phyloP scores from a whole-genome alignment of 1,140 invertebrate species.

The Lepeophtheirus salmonis region DNA sequence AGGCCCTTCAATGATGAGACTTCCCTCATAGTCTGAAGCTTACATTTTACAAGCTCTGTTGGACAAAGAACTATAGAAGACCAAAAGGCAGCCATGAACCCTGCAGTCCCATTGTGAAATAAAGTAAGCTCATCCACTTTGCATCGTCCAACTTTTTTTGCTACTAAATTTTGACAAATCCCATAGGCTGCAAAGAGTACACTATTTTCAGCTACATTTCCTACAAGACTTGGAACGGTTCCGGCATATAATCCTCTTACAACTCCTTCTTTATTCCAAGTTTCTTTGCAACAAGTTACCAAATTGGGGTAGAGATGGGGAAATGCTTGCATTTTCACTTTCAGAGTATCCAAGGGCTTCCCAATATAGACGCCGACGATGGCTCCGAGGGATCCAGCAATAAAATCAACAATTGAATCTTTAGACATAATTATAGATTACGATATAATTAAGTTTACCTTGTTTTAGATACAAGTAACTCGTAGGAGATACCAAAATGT shows the following conservation, averaged over 20 bases:
- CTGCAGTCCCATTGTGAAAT: constrained; percentile 68
- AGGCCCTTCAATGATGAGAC: constrained; percentile 28
- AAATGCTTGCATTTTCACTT: constrained; percentile 99
- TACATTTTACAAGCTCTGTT: constrained; percentile 93
- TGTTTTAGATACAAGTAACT: neutral
- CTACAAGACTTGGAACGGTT: constrained; percentile 69
- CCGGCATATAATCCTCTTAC: constrained; percentile 60
- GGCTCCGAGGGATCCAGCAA: constrained; percentile 37
- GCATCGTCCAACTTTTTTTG: constrained; percentile 29
- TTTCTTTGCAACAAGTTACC: constrained; percentile 46
- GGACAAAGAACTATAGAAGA: constrained; percentile 88
- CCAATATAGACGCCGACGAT: constrained; percentile 83
- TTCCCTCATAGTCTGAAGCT: constrained; percentile 85
- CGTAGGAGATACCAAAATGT: constrained; percentile 3
- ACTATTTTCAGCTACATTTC: constrained; percentile 94
- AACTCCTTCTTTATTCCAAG: constrained; percentile 52
- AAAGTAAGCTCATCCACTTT: constrained; percentile 49
- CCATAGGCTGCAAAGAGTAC: constrained; percentile 93
- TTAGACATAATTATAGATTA: too few species aligned
- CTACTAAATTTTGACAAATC: constrained; percentile 66
- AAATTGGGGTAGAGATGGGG: constrained; percentile 67
- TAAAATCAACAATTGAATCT: constrained; percentile 24
- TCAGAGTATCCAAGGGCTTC: constrained; percentile 88
- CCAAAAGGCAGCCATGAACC: constrained; percentile 91
- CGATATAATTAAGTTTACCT: too few species aligned